Evolutionary conservation across 2,797 vertebrate species (phyloP), one percentile per base, ranked within the genome.

Genomic region (Lithobates pipiens): DNA sequence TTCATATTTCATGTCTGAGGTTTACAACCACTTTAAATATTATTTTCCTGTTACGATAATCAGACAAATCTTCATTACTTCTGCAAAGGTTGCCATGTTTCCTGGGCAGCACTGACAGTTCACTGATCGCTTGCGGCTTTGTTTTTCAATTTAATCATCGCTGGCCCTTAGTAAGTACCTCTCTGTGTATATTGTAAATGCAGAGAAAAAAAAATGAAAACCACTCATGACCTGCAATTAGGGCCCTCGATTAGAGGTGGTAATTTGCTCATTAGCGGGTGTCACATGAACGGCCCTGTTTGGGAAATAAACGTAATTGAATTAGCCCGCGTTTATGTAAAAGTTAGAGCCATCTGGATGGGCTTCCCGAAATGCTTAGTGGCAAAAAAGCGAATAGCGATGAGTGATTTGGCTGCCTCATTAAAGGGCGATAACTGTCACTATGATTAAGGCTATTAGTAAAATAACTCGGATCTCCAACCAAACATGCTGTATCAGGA

Each of bases 291-390:
- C 73, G 54, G 18, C 27, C 16, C 68, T 77, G 74, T 77, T 81
- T 82, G 80, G 39, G 85, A 86, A 82, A 78, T 74, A 36, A 73
- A 23, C 65, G 34, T 77, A 82, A 82, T 82, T 86, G 44, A 82
- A 86, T 82, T 74, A 74, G 44, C 63, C 69, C 57, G 34, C 54
- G 61, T 86, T 86, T 86, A 74, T 36, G 27, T 86, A 83, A 79
- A 74, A 86, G 68, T 86, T 70, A 78, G 65, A 76, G 36, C 80
- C 85, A 83, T 78, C 85, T 86, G 75, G 85, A 77, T 80, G 77
- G 8, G 39, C 42, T 61, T 42, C 57, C 57, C 0, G 65, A 86
- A 82, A 74, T 68, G 57, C 67, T 61, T 70, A 65, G 25, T 16
- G 16, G 67, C 29, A 73, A 73, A 73, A 73, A 63, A 34, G 29